Base-by-base conservation (phyloP, 1,140 invertebrate species). In the Drosophila arizonae region DNA sequence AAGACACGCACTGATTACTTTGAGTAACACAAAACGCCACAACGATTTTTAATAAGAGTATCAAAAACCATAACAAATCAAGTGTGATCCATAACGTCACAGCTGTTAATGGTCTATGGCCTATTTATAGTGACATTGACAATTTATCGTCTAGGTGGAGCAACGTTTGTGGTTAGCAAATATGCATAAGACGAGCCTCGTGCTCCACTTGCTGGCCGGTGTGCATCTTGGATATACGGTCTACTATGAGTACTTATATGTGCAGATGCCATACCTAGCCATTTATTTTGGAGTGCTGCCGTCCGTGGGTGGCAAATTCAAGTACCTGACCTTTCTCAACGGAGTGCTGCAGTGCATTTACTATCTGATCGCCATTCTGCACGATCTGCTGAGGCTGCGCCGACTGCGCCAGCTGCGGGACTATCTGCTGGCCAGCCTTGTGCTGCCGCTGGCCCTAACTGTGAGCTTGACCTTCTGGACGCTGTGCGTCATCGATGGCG, bases 391-490 rank as follows among this genome's bases (percentile, higher is more conserved):
- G 94, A 95, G 21, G 92, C 92, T 9, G 94, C 94, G 90, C 93
- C 94, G 72, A 72, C 33, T 96, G 95, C 93, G 95, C 36, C 94
- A 92, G 70, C 75, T 95, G 11, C 94, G 96, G 74, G 96, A 97
- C 92, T 93, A 92, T 48, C 67, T 96, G 2, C 94, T 96, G 73
- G 93, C 95, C 70, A 92, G 94, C 6, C 87, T 96, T 41, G 95
- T 95, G 66, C 96, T 96, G 84, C 96, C 96, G 13, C 77, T 96
- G 6, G 93, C 95, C 5, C 93, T 95, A 92, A 97, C 97, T 93
- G 97, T 98, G 3, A 95, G 95, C n/a, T 72, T 95, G 1, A 95
- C 96, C 33, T 98, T 98, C 86, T 98, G 97, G 97, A 92, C 92
- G 6, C 92, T 99, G 15, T 97, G 96, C 92, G 92, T 92, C 48